These are phyloP conservation scores for Eristalis arbustorum DNA, from an alignment of 2,888 invertebrate species.

Conservation along the genomic window DNA sequence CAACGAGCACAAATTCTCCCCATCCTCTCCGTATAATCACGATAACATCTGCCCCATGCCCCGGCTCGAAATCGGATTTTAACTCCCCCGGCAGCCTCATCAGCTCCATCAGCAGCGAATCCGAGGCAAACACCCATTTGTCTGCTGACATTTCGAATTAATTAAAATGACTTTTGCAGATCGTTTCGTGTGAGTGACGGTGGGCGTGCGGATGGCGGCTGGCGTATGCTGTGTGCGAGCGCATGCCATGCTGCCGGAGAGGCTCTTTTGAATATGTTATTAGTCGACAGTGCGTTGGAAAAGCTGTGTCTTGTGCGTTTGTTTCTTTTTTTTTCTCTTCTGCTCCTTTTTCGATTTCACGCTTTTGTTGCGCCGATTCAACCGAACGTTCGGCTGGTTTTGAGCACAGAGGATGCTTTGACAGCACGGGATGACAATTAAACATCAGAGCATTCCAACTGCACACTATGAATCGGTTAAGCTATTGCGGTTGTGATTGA, in stretches of 20 bases:
- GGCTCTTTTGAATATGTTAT: not conserved
- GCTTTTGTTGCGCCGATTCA: not conserved
- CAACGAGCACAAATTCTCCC: not conserved
- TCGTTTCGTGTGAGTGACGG: conserved; percentile 1
- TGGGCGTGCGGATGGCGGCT: not conserved
- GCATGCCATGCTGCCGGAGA: not conserved
- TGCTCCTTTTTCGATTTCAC: not conserved
- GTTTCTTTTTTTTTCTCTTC: not conserved
- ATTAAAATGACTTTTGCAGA: conserved; percentile 37
- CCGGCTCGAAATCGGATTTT: not conserved
- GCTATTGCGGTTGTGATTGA: not conserved
- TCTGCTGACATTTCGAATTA: conserved; percentile 33
- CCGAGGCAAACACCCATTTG: conserved; percentile 23
- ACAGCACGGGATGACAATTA: conserved; percentile 6
- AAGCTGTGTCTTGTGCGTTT: too few relatives aligned
- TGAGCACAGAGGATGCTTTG: not conserved
- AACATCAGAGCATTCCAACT: conserved; percentile 5
- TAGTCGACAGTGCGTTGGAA: conserved; percentile 2
- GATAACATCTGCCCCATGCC: not conserved
- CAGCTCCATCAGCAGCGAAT: not conserved
- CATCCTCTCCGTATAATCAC: not conserved
- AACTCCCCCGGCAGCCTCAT: not conserved
- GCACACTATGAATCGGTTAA: not conserved
- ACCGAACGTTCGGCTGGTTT: not conserved
- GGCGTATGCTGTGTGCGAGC: not conserved